Conservation (phyloP, 2,113 vertebrate species). For the Hippopotamus amphibius region DNA sequence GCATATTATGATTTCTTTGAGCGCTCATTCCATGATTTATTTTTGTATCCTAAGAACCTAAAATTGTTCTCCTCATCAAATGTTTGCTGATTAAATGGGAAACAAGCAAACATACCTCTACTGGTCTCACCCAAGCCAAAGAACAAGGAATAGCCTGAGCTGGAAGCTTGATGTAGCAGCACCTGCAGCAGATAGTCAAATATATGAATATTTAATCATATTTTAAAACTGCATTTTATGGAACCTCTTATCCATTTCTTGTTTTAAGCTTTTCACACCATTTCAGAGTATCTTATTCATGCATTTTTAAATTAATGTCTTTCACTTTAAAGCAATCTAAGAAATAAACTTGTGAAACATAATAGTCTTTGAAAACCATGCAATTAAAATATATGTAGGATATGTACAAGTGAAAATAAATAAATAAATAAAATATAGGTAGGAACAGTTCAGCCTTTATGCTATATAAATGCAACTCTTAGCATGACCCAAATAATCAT, state of each 20-base stretch:
- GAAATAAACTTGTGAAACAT: neutral
- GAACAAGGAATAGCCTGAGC: slow-evolving; percentile 94
- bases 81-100: neutral
- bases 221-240: neutral
- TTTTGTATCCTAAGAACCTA: slow-evolving; percentile 5
- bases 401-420: too few species aligned
- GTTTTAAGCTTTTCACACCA: neutral
- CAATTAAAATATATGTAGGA: neutral
- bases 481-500: neutral
- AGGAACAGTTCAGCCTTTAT: neutral
- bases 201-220: neutral
- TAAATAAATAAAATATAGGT: neutral
- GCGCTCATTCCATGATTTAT: neutral
- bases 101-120: slow-evolving; percentile 84
- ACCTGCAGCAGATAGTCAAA: slow-evolving; percentile 85
- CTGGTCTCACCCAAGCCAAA: slow-evolving; percentile 91
- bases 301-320: slow-evolving; percentile 47
- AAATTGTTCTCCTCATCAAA: neutral
- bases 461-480: neutral
- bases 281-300: neutral
- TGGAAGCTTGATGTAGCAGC: slow-evolving; percentile 92
- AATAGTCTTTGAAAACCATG: neutral
- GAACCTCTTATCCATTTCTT: neutral
- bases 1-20: neutral
- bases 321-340: neutral